Evolutionary conservation across 2,888 invertebrate species (phyloP), one percentile per base, ranked within the genome.

Genomic region (Microctonus brassicae): DNA sequence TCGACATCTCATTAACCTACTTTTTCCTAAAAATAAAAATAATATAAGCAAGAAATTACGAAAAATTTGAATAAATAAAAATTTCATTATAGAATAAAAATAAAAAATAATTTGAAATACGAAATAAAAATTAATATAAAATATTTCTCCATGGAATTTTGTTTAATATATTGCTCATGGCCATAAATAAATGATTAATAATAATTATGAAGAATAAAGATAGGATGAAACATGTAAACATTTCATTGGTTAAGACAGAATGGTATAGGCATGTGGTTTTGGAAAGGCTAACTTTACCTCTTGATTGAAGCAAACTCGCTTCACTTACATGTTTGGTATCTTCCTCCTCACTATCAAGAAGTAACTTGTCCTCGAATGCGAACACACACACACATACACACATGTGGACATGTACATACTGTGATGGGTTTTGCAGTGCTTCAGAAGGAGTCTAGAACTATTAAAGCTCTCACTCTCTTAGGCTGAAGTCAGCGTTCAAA

Each of bases 281-380:
- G 72, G 42, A 70, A 72, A 70, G 69, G 36, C 60, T 80, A 82
- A 83, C 82, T 83, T 80, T 71, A 74, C 72, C 69, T 77, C 26
- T 80, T 80, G 83, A 83, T 83, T 80, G 79, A 77, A 80, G 81
- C 78, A 79, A 83, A 81, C 81, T 80, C 72, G 69, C 55, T 22
- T 10, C 17, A n/a, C n/a, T 47, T 17, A 17, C 47, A 17, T 17
- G 17, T 47, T 47, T 17, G 47, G 17, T 47, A 17, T 17, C 7
- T 47, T 47, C 47, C 4, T 36, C 47, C 47, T 17, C 6, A 17
- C 20, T 20, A 9, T 7, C 47, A 47, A 47, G 47, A 13, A 76
- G 78, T 64, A 69, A 52, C 71, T 69, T 55, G 69, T 65, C 73
- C 57, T 73, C 55, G 47, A 55, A 55, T 55, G 26, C 26, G 55